phyloP scores from a whole-genome alignment of 2,888 invertebrate genomes.

The Sthenelais limicola region DNA sequence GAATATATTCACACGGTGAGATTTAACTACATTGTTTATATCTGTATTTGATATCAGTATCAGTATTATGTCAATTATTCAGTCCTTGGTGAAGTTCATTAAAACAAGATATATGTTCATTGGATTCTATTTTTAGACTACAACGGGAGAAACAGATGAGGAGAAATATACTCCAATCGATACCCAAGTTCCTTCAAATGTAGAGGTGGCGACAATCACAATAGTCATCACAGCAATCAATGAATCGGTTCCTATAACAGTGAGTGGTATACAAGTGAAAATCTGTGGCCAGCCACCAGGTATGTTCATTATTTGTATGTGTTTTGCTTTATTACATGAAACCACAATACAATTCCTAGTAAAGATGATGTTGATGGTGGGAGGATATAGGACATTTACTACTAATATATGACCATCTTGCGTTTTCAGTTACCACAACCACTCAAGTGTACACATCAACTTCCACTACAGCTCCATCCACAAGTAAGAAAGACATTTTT shows the following conservation, averaged over 20 bases:
- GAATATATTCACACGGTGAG: constrained; percentile 16
- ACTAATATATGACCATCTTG: too few species aligned
- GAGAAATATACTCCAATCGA: background rate
- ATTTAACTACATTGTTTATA: too few species aligned
- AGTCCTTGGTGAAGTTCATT: too few species aligned
- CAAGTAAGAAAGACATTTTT: too few species aligned
- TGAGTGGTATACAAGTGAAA: background rate
- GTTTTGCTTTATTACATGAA: too few species aligned
- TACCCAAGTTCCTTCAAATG: background rate
- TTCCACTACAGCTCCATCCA: background rate
- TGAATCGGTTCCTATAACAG: background rate
- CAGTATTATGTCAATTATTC: too few species aligned
- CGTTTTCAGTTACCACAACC: constrained; percentile 9
- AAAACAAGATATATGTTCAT: too few species aligned
- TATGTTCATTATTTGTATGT: background rate
- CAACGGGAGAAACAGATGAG: constrained; percentile 18
- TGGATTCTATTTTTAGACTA: background rate
- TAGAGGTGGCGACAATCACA: background rate
- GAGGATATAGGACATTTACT: too few species aligned
- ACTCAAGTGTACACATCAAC: constrained; percentile 11
- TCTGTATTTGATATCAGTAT: too few species aligned
- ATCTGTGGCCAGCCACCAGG: constrained; percentile 23
- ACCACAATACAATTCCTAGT: too few species aligned
- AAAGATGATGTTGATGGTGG: too few species aligned
- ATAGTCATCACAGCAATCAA: constrained; percentile 2